Evolutionary conservation across 1,140 invertebrate species (phyloP).

Genomic region (Himalopsyche phryganea): DNA sequence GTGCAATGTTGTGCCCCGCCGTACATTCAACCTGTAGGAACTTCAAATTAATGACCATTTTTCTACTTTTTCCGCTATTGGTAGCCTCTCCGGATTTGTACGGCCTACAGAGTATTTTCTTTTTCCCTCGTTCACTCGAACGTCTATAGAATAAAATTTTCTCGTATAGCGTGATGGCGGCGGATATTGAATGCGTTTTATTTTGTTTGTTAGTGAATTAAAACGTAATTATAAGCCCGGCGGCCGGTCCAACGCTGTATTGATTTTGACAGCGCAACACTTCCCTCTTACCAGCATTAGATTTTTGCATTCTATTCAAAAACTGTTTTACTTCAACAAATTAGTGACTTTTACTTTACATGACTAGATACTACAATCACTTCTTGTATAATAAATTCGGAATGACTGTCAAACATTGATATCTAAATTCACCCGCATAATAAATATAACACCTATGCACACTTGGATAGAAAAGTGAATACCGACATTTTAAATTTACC

Average conservation of each 20-base stretch:
- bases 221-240: neutral
- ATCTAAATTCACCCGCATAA: too few species aligned
- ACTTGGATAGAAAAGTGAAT: too few species aligned
- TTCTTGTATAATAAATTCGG: too few species aligned
- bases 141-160: neutral
- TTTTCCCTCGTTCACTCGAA: neutral
- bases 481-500: too few species aligned
- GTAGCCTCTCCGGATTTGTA: neutral
- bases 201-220: neutral
- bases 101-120: neutral
- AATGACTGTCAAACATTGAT: too few species aligned
- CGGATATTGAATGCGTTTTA: neutral
- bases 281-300: neutral
- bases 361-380: too few species aligned
- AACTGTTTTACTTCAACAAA: too few species aligned
- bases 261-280: neutral
- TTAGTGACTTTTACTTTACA: too few species aligned
- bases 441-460: too few species aligned
- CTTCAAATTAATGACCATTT: constrained; percentile 14
- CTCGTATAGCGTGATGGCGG: neutral
- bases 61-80: neutral
- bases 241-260: neutral
- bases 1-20: constrained; percentile 13
- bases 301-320: neutral
- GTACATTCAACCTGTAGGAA: constrained; percentile 22